Percentiles rank a stretch among this genome's conserved stretches.
phyloP scores from a whole-genome alignment of 2,113 vertebrate species.

The Centrocercus urophasianus region DNA sequence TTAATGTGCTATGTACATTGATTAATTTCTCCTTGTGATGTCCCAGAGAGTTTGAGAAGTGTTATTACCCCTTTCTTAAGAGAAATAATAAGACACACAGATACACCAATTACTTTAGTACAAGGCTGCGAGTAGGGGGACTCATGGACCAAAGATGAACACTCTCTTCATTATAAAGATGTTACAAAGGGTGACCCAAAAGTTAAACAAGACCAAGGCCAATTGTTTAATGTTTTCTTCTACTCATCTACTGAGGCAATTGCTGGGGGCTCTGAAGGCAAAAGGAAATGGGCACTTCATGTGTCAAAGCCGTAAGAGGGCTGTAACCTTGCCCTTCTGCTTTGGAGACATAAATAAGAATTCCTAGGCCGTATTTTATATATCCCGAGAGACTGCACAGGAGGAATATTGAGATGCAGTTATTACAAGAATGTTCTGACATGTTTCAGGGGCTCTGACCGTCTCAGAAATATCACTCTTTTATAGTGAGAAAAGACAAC shows the following conservation, averaged over 20 bases:
- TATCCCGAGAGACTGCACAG: background rate
- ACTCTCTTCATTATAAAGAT: background rate
- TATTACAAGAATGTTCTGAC: slow-evolving; percentile 34
- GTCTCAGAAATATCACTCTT: background rate
- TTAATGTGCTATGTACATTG: rapidly evolving
- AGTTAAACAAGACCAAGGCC: background rate
- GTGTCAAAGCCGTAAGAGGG: background rate
- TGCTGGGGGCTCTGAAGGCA: background rate
- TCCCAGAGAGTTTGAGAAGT: background rate
- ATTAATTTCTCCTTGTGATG: background rate
- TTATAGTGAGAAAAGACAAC: background rate
- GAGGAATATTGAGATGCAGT: slow-evolving; percentile 8
- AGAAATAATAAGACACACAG: background rate
- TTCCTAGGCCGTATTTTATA: background rate
- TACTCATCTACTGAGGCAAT: background rate
- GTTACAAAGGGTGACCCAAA: background rate
- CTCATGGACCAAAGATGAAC: background rate
- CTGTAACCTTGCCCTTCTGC: background rate
- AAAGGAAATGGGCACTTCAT: background rate
- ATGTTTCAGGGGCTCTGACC: background rate
- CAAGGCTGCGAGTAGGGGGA: rapidly evolving
- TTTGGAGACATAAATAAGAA: slow-evolving; percentile 22
- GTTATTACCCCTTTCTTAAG: background rate
- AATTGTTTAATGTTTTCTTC: background rate
- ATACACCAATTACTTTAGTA: background rate